phyloP scores from a whole-genome alignment of 2,888 invertebrate genomes.

The Melanotus villosus region DNA sequence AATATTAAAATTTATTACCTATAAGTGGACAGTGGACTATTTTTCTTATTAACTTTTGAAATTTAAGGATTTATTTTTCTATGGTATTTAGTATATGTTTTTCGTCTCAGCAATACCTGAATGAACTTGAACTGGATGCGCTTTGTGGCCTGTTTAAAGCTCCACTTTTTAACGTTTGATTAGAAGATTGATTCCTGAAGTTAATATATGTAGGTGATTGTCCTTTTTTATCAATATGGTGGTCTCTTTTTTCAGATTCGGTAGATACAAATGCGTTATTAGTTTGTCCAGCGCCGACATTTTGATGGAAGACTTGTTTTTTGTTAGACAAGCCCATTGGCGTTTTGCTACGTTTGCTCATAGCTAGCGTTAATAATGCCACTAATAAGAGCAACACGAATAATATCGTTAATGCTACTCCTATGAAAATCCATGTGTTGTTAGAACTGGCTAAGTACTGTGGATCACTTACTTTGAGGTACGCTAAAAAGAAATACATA shows the following conservation, averaged over 20 bases:
- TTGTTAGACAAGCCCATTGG: slow-evolving; percentile 60
- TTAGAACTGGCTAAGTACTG: slow-evolving; percentile 71
- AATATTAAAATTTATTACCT: not conserved
- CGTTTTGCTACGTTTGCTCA: slow-evolving; percentile 68
- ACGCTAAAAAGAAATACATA: slow-evolving; percentile 77
- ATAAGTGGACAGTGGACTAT: not conserved
- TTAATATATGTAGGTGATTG: slow-evolving; percentile 66
- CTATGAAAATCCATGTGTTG: slow-evolving; percentile 77
- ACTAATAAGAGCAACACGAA: slow-evolving; percentile 73
- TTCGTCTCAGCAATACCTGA: slow-evolving; percentile 48
- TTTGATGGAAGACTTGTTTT: slow-evolving; percentile 63
- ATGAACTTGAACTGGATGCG: slow-evolving; percentile 50
- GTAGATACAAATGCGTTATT: slow-evolving; percentile 63
- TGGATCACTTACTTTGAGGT: slow-evolving; percentile 76
- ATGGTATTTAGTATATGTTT: too few species aligned
- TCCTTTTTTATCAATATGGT: slow-evolving; percentile 56
- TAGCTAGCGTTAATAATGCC: slow-evolving; percentile 69
- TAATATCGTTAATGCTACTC: slow-evolving; percentile 74
- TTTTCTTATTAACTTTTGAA: not conserved
- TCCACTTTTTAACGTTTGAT: slow-evolving; percentile 56
- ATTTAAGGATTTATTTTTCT: too few species aligned
- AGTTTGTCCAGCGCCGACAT: slow-evolving; percentile 57
- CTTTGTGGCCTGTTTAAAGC: slow-evolving; percentile 58
- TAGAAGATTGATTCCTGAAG: slow-evolving; percentile 59
- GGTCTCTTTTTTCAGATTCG: slow-evolving; percentile 66